phyloP scores from a whole-genome alignment of 2,113 vertebrate species.

The Chloropsis cyanopogon region DNA sequence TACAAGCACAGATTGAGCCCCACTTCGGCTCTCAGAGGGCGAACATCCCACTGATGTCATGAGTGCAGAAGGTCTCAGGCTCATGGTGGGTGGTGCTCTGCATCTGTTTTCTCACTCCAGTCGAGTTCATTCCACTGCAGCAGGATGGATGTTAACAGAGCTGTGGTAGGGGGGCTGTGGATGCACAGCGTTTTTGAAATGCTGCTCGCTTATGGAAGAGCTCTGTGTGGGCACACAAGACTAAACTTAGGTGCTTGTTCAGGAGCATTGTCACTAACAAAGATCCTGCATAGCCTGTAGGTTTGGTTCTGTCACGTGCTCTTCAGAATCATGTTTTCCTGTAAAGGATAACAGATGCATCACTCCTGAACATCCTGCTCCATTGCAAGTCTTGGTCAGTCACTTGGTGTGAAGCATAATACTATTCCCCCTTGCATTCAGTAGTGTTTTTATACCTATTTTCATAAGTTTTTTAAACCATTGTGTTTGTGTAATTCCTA shows the following conservation, averaged over 20 bases:
- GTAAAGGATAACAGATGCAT: background rate
- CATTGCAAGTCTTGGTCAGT: background rate
- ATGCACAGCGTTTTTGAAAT: background rate
- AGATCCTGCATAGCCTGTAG: background rate
- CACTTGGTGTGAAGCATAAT: background rate
- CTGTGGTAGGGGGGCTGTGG: background rate
- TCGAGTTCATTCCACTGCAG: background rate
- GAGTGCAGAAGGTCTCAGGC: background rate
- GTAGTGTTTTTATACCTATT: background rate
- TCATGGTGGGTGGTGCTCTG: background rate
- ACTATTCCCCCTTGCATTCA: background rate
- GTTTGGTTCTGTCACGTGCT: background rate
- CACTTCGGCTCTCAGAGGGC: background rate
- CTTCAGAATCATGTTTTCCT: background rate
- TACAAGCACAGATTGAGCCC: background rate
- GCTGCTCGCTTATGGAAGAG: rapidly evolving
- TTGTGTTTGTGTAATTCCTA: background rate
- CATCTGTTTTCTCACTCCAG: background rate
- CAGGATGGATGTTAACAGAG: background rate
- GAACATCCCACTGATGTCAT: background rate
- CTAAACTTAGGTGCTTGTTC: background rate
- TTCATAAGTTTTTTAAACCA: background rate
- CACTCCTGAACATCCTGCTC: background rate
- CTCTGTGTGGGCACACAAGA: background rate
- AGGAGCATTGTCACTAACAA: background rate